These are phyloP conservation scores for Ormyrus labotus DNA, from an alignment of 2,888 invertebrate genomes.

Conservation along the genomic window DNA sequence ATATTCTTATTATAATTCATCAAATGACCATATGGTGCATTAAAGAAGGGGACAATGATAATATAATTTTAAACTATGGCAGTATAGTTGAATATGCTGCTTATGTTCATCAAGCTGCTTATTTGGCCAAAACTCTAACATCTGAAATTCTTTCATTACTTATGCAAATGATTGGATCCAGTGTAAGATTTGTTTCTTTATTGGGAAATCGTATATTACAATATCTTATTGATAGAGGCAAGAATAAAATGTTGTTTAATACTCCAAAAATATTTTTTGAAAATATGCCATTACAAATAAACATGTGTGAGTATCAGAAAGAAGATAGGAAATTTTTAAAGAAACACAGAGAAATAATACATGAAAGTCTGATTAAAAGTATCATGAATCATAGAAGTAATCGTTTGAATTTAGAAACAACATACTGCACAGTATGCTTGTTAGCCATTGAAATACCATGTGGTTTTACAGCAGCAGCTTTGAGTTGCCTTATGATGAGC, in stretches of 20 bases:
- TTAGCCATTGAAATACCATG: constrained; percentile 80
- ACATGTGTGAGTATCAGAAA: constrained; percentile 69
- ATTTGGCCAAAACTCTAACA: constrained; percentile 76
- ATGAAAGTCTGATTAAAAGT: constrained; percentile 75
- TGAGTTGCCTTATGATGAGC: constrained; percentile 80
- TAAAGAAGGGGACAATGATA: constrained; percentile 73
- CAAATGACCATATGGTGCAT: constrained; percentile 78
- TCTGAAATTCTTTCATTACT: constrained; percentile 77
- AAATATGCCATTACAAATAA: constrained; percentile 75
- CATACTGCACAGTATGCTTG: constrained; percentile 78
- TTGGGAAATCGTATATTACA: constrained; percentile 79
- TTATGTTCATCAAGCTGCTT: constrained; percentile 74
- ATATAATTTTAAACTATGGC: constrained; percentile 78
- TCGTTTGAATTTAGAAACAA: constrained; percentile 77
- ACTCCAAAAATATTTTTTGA: constrained; percentile 78
- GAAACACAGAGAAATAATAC: constrained; percentile 76
- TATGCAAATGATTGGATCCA: constrained; percentile 77
- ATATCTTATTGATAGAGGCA: constrained; percentile 78
- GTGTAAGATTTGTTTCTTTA: constrained; percentile 76
- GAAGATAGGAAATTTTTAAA: constrained; percentile 78
- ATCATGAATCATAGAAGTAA: constrained; percentile 76
- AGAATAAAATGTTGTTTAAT: constrained; percentile 76
- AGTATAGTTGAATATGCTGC: constrained; percentile 78
- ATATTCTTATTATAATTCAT: constrained; percentile 74
- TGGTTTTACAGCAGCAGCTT: constrained; percentile 79